These are phyloP conservation scores for Hydrozoanthus tunicans DNA, from an alignment of 64 coral and sea anemone genomes.

Conservation along the genomic window DNA sequence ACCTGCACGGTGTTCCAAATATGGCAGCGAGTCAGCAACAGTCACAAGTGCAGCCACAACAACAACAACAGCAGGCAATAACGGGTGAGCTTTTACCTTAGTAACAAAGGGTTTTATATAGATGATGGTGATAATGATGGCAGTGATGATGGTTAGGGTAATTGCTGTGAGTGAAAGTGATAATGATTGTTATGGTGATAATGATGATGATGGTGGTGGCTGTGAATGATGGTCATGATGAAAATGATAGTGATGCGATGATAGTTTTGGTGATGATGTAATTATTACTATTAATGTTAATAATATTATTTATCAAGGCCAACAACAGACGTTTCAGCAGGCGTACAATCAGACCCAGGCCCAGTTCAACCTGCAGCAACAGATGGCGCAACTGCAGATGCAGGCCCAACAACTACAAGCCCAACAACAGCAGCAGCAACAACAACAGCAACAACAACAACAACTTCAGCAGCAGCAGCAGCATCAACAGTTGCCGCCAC, in stretches of 20 bases:
- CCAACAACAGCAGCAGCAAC: conserved; percentile 36
- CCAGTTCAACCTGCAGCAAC: conserved; percentile 53
- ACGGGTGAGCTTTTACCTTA: not conserved
- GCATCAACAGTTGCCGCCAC: conserved; percentile 24
- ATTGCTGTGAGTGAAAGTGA: not conserved
- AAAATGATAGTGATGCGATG: not conserved
- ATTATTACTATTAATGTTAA: not conserved
- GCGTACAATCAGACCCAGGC: conserved; percentile 19
- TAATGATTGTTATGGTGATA: not conserved
- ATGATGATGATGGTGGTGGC: not conserved
- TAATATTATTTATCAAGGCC: not conserved
- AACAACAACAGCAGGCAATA: conserved; percentile 56
- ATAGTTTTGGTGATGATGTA: not conserved
- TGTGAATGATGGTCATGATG: not conserved
- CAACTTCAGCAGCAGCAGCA: conserved; percentile 24
- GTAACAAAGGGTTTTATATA: not conserved
- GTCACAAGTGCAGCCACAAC: conserved; percentile 58
- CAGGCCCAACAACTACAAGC: conserved; percentile 53
- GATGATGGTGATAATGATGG: not conserved
- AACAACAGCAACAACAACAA: conserved; percentile 27
- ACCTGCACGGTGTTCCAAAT: conserved; percentile 29
- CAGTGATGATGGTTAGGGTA: not conserved
- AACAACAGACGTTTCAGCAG: conserved; percentile 46
- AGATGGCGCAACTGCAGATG: conserved; percentile 54
- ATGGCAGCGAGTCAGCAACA: conserved; percentile 41